Evolutionary conservation across 2,113 vertebrate species (phyloP), one percentile per base, ranked within the genome.

Genomic region (Marmota monax): DNA sequence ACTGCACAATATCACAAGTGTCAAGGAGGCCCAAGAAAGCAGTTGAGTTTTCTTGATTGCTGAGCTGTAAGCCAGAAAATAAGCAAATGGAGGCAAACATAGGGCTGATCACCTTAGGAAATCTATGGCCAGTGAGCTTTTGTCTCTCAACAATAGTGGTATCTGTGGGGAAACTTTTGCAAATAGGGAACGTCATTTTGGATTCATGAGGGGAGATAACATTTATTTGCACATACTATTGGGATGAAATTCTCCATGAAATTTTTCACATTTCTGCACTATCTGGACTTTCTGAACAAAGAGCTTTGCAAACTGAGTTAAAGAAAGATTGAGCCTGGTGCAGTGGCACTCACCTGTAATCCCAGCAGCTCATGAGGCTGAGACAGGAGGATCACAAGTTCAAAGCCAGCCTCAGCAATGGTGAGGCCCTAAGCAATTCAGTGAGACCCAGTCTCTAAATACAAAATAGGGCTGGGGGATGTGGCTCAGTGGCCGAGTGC

Each of bases 1-100:
- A 84, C 48, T 87, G 32, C 34, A 95, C 51, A 97, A 97, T 86
- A 92, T 83, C 56, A 14, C 70, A 34, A 83, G 39, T 74, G 29
- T 72, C 42, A 91, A 85, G 93, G 87, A 80, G 73, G 34, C 27
- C 61, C 84, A 69, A 63, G 69, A 84, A 86, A 92, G 69, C 53
- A 92, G 29, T 39, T 48, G 69, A 51, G 48, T 13, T 51, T 51
- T 51, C 48, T 51, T 51, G 48, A 51, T 51, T 51, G 12, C 48
- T 58, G 56, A 87, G 8, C 34, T 45, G 1, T 67, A 95, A 23
- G 61, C 34, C 69, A 86, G 69, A 27, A 97, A 96, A 63, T 88
- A 53, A 88, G 73, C 22, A 25, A 72, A 74, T 80, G 48, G 63
- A 94, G 86, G 34, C 22, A 51, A 2, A 0, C 45, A 11, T 53